These are phyloP conservation scores for Megaustenia siamemsis DNA, from an alignment of 2,888 invertebrate species.

Conservation along the genomic window DNA sequence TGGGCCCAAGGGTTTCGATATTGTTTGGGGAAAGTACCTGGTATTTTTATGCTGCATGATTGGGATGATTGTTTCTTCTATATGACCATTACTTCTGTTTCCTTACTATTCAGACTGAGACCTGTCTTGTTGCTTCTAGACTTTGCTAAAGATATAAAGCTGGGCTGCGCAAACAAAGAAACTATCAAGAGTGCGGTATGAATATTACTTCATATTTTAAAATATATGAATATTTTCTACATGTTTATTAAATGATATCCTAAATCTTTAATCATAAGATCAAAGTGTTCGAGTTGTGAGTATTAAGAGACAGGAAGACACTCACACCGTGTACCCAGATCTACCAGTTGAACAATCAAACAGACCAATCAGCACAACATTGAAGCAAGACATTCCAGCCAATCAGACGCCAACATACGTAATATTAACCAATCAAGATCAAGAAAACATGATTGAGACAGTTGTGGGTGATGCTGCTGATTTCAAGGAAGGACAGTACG, in stretches of 20 bases:
- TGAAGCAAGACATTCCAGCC: conserved; percentile 6
- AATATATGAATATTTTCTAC: background rate
- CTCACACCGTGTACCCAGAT: conserved; percentile 37
- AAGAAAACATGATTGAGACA: conserved; percentile 42
- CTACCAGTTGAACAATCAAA: background rate
- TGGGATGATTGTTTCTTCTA: too few species aligned
- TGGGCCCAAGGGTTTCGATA: too few species aligned
- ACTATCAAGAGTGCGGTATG: background rate
- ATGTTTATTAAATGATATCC: background rate
- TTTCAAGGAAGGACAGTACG: conserved; percentile 48
- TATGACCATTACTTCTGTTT: too few species aligned
- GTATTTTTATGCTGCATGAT: too few species aligned
- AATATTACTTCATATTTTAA: background rate
- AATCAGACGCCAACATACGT: background rate
- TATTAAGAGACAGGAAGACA: conserved; percentile 39
- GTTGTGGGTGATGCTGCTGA: conserved; percentile 26
- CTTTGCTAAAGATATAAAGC: background rate
- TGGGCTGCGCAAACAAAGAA: background rate
- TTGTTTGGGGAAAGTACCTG: too few species aligned
- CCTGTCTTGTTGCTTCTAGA: too few species aligned
- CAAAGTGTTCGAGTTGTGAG: conserved; percentile 30
- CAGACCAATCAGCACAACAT: conserved; percentile 10
- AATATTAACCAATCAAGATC: background rate
- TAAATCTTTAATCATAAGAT: background rate
- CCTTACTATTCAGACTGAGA: too few species aligned